Base-by-base conservation (phyloP, 2,113 vertebrate species). In the Motacilla tschutschensis region DNA sequence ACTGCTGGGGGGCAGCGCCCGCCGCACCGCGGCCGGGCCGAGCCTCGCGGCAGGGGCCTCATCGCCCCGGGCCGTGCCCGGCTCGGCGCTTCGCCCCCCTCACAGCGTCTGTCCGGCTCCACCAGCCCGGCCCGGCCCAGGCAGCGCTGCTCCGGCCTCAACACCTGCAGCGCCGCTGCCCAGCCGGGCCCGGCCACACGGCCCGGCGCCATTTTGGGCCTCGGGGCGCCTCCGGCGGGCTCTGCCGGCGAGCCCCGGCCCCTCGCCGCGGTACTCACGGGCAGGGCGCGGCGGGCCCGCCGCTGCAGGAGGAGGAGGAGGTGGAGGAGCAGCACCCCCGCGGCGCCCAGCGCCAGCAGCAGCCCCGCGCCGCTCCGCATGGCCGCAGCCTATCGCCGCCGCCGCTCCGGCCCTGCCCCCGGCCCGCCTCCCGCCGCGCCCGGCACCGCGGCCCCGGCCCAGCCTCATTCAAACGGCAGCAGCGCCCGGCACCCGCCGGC, bases 251-350 rank as follows among this genome's bases (percentile, higher is more conserved):
- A 70, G 38, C 33, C 57, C 66, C 26, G 22, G 54, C 14, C 38
- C 55, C 53, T 60, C 41, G 29, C 90, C 73, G 57, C 55, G 40
- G 29, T 88, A 92, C 91, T 88, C 96, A 98, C 98, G 95, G 97
- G 93, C 54, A 97, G 88, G 36, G 91, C 60, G 38, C 97, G 98
- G 77, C 98, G 95, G 2, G 97, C 67, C 4, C 60, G 96, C 21
- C 98, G 58, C 6, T 94, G 83, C n/a, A 97, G 96, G 9, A 53
- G 43, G 5, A 59, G 26, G 54, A 76, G 51, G 14, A 81, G 51
- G 20, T 31, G 79, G 17, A 94, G 59, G 50, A 43, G 47, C 57
- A 70, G 16, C 65, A 66, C n/a, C 65, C 58, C 4, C 64, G 35
- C 40, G 7, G 69, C 62, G 25, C 69, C 69, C 62, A 57, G 24